Evolutionary conservation across 2,797 vertebrate genomes (phyloP).

Genomic region (Siniperca undulata): DNA sequence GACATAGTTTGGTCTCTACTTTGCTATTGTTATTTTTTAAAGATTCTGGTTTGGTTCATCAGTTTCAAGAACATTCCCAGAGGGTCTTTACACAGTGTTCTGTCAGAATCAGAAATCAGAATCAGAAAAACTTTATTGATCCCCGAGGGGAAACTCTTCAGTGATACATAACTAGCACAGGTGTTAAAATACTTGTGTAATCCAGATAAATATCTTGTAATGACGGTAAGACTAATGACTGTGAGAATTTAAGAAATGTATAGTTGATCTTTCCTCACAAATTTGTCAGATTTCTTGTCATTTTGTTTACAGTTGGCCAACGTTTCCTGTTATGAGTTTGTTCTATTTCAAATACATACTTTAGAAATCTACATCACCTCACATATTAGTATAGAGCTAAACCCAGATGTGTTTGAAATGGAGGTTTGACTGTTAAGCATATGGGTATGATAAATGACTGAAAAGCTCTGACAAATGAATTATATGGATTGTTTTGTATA

Average conservation of each 20-base stretch:
- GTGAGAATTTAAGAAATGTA: not conserved
- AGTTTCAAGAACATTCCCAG: not conserved
- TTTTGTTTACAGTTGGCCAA: slow-evolving; percentile 2
- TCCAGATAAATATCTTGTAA: not conserved
- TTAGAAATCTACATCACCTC: not conserved
- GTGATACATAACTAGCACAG: not conserved
- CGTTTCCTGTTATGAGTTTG: not conserved
- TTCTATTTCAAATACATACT: not conserved
- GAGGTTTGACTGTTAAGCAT: not conserved
- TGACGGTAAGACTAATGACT: not conserved
- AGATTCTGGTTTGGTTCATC: not conserved
- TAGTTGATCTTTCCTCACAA: not conserved
- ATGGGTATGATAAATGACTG: slow-evolving; percentile 15
- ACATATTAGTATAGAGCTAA: not conserved
- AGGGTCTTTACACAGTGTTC: not conserved
- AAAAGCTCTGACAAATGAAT: slow-evolving; percentile 35
- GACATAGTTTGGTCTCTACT: not conserved
- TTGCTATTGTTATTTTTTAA: not conserved
- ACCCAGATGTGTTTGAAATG: not conserved
- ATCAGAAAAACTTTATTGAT: too few species aligned
- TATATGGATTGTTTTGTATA: slow-evolving; percentile 43
- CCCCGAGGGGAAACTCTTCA: not conserved
- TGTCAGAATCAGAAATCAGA: not conserved
- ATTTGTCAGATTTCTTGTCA: not conserved
- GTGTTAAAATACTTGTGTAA: not conserved